phyloP scores from a whole-genome alignment of 2,888 invertebrate species.

The Argyresthia albistria region DNA sequence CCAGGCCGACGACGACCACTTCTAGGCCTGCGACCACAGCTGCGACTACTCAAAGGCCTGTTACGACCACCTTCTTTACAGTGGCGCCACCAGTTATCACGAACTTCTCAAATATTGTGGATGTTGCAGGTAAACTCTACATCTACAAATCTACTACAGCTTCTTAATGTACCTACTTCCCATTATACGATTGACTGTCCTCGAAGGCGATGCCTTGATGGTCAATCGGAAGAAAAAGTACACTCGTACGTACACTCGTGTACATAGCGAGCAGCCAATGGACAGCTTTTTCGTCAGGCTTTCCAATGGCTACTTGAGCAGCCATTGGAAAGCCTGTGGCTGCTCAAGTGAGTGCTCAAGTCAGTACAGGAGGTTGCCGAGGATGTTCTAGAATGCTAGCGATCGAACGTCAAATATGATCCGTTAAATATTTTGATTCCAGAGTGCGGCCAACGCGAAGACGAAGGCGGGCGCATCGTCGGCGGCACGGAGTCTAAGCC shows the following conservation, averaged over 20 bases:
- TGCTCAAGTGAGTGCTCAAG: too few species aligned
- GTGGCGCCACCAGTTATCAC: constrained; percentile 40
- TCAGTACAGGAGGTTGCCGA: too few species aligned
- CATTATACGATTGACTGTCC: background rate
- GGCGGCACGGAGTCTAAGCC: constrained; percentile 89
- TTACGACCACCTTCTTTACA: constrained; percentile 42
- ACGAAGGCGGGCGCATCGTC: constrained; percentile 89
- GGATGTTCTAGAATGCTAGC: too few species aligned
- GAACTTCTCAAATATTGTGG: constrained; percentile 67
- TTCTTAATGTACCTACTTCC: background rate
- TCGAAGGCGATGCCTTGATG: background rate
- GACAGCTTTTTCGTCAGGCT: background rate
- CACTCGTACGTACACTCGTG: too few species aligned
- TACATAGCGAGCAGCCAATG: background rate
- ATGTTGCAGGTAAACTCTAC: constrained; percentile 56
- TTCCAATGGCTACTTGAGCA: too few species aligned
- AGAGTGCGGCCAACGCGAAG: constrained; percentile 89
- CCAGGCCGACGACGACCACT: constrained; percentile 35
- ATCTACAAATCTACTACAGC: background rate
- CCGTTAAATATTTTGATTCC: constrained; percentile 17
- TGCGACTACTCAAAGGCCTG: constrained; percentile 29
- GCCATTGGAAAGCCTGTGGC: too few species aligned
- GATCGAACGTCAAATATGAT: too few species aligned
- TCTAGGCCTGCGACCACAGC: constrained; percentile 24
- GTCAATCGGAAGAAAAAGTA: too few species aligned